These are phyloP conservation scores for Hirtodrosophila duncani DNA, from an alignment of 2,888 invertebrate species.

Conservation along the genomic window DNA sequence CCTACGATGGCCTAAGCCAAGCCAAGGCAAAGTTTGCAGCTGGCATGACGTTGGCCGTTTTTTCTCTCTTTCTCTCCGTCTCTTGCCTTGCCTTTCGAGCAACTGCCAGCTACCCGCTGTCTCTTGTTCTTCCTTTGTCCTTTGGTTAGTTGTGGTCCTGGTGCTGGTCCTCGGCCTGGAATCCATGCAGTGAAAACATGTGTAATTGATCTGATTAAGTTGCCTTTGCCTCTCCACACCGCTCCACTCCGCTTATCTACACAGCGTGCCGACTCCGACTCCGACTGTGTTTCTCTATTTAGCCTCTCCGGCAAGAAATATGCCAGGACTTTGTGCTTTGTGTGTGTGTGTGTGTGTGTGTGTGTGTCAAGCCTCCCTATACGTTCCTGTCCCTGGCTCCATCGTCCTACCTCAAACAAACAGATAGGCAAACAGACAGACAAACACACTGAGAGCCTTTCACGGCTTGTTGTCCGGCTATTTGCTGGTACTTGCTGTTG, in stretches of 20 bases:
- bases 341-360: constrained; percentile 6
- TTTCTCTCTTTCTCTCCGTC: too few relatives aligned
- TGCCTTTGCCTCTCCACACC: constrained; percentile 44
- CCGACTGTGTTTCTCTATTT: constrained; percentile 4
- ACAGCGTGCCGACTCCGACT: constrained; percentile 2
- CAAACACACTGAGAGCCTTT: constrained; percentile 29
- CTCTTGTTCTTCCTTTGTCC: constrained; percentile 3
- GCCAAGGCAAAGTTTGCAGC: too few relatives aligned
- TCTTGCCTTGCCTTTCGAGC: too few relatives aligned
- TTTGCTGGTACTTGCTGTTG: constrained; percentile 43
- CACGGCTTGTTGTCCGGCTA: constrained; percentile 40
- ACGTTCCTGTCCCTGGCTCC: background rate
- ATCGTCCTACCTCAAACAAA: constrained; percentile 35
- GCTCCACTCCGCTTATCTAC: constrained; percentile 25
- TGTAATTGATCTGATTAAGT: constrained; percentile 73
- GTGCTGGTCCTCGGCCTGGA: constrained; percentile 9
- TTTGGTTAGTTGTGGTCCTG: constrained; percentile 11
- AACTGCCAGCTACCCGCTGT: too few relatives aligned
- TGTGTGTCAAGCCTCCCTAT: too few relatives aligned
- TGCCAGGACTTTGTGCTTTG: constrained; percentile 36
- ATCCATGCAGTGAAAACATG: constrained; percentile 62
- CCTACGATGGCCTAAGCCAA: too few relatives aligned
- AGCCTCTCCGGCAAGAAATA: constrained; percentile 36
- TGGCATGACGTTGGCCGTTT: too few relatives aligned
- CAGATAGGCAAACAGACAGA: constrained; percentile 18